phyloP scores from a whole-genome alignment of 2,113 vertebrate species.

The Rhinoderma darwinii region DNA sequence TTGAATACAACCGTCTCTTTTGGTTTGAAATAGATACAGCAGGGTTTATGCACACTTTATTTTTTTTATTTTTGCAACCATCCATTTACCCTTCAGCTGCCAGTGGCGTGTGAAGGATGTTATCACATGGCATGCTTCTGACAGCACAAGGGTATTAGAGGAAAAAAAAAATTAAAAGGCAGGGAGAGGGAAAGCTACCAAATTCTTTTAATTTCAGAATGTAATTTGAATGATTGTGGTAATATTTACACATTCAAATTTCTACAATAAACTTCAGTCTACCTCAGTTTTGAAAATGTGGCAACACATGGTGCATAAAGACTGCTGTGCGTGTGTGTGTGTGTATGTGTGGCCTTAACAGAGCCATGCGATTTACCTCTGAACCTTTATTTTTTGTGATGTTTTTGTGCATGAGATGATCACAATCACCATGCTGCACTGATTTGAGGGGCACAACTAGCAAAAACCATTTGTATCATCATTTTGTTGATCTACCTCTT shows the following conservation, averaged over 20 bases:
- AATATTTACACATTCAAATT: constrained; percentile 85
- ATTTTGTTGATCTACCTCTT: constrained; percentile 95
- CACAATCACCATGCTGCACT: constrained; percentile 80
- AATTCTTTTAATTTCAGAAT: constrained; percentile 80
- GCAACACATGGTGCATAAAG: constrained; percentile 79
- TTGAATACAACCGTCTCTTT: constrained; percentile 69
- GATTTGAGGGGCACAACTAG: constrained; percentile 86
- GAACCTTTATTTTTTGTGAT: constrained; percentile 77
- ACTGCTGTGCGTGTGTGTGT: constrained; percentile 76
- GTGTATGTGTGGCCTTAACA: constrained; percentile 77
- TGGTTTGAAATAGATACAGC: constrained; percentile 73
- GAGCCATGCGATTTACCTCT: constrained; percentile 85
- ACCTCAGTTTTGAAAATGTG: constrained; percentile 88
- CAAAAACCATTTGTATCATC: constrained; percentile 83
- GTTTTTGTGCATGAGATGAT: constrained; percentile 81
- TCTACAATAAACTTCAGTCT: constrained; percentile 88
- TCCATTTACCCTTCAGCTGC: constrained; percentile 66
- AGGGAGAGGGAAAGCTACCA: constrained; percentile 74
- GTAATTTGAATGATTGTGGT: constrained; percentile 91
- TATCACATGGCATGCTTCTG: background rate
- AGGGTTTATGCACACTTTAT: constrained; percentile 75
- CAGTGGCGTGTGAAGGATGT: background rate
- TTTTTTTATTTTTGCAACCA: constrained; percentile 65
- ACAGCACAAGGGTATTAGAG: constrained; percentile 58
- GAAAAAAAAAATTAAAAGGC: constrained; percentile 73